Base-by-base conservation (phyloP, 1,140 invertebrate genomes). In the Delia radicum region DNA sequence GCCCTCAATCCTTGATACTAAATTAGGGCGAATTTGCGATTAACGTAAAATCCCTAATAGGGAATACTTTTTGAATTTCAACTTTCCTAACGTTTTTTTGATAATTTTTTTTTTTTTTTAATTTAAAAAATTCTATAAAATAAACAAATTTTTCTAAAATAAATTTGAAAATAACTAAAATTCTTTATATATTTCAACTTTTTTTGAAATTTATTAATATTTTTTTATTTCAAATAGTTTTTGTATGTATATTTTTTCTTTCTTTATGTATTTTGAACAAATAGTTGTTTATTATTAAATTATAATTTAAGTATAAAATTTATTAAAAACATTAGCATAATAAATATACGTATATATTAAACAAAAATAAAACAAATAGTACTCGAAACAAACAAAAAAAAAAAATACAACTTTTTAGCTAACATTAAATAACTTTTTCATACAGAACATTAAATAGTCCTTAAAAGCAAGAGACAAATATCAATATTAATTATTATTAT, bases 231-330 rank as follows among this genome's bases (percentile, higher is more conserved):
- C n/a, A 63, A 27, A 27, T 63, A 13, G 27, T n/a, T 27, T 63
- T 63, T 63, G 27, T 63, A 63, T 10, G 33, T 63, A 27, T 63
- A 28, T 37, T 63, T 63, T 7, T n/a, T 63, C 24, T 26, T 63
- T 2, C 26, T 27, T 12, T 33, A 7, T 33, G 15, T 33, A 18
- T 28, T 33, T 33, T 21, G 18, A 69, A 69, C 29, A 27, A 69
- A 37, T 33, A 69, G 29, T 31, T 33, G 29, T 33, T 69, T 69
- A 69, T 69, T 69, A 69, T 69, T 69, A 69, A 42, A 42, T 69
- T 69, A 37, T 69, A 69, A 21, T 13, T 33, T 69, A 37, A 69
- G 29, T 69, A 69, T 69, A 37, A 69, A 65, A 65, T 28, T 33
- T n/a, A 67, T n/a, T 31, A 69, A 69, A 33, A 37, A 69, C 33